Base-by-base conservation (phyloP, 1,140 invertebrate species). In the Brachionus calyciflorus region DNA sequence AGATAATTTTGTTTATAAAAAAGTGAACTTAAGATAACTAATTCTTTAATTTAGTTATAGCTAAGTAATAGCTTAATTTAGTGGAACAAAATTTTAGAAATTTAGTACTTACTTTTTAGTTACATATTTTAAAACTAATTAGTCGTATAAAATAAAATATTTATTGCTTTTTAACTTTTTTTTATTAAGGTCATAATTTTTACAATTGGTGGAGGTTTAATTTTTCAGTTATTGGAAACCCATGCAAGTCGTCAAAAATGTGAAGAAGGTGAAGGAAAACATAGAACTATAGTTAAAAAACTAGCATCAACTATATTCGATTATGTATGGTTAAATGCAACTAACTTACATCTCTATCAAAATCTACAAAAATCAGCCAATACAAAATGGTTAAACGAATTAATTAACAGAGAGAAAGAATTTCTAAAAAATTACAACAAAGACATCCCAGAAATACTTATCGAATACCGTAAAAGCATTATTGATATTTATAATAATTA, bases 161-260 rank as follows among this genome's bases (percentile, higher is more conserved):
- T 37, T 5, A 37, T 53, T 24, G 26, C 3, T 24, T 24, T 1
- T 26, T 19, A 19, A 60, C 30, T 19, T 37, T 60, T 26, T 48
- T 7, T 26, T 26, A 28, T 70, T 17, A 26, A 51, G 69, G 51
- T 55, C 14, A 90, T 97, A 48, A 91, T 92, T 9, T 96, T 96
- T 83, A 92, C 91, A 14, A 90, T 95, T 48, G 90, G 91, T 55
- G 94, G 94, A 9, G 94, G 93, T 37, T 92, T 96, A 81, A 91
- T 96, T 80, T 97, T 97, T 82, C 87, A 94, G 46, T 90, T 91
- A 21, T 91, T 95, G 46, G 93, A 96, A 86, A 91, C 90, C 40
- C 87, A 90, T 87, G 81, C 88, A 88, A 81, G 90, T 87, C 33
- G 85, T 83, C 75, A 82, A 53, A 69, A 77, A 26, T 69, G 60